phyloP scores from a whole-genome alignment of 2,888 invertebrate species.

The Cheilosia urbana region DNA sequence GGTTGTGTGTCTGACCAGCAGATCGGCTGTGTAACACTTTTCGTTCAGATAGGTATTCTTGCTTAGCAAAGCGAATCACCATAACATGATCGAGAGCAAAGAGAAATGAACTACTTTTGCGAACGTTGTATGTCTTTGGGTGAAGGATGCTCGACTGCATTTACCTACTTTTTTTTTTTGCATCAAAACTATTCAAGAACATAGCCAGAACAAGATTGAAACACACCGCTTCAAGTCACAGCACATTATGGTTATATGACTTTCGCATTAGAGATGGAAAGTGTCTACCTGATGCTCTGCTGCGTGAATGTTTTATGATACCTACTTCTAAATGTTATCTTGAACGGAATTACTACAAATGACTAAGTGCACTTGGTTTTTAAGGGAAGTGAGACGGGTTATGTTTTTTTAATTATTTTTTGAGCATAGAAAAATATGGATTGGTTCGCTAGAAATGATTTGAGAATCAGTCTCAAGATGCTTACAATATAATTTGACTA shows the following conservation, averaged over 20 bases:
- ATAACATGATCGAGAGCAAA: constrained; percentile 41
- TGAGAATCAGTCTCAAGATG: no score
- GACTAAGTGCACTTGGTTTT: no score
- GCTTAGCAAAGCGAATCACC: constrained; percentile 59
- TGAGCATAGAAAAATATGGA: no score
- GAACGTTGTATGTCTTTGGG: neutral
- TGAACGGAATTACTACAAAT: no score
- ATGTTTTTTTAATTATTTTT: no score
- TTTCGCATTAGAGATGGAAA: neutral
- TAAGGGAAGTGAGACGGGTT: no score
- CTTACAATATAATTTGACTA: no score
- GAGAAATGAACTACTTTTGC: constrained; percentile 23
- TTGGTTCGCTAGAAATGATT: no score
- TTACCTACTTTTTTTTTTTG: neutral
- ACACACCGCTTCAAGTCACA: neutral
- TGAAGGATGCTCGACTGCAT: constrained; percentile 19
- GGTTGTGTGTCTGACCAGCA: constrained; percentile 36
- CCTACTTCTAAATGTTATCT: neutral
- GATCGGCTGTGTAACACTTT: constrained; percentile 61
- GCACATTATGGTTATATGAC: neutral
- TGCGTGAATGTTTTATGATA: constrained; percentile 11
- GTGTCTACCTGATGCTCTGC: neutral
- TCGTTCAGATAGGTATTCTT: constrained; percentile 28
- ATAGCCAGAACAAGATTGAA: neutral
- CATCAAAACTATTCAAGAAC: neutral